Evolutionary conservation across 30 jellyfish, hydroid and myxozoan species (phyloP), one percentile per base, ranked within the genome.

Genomic region (Rhopilema esculentum): DNA sequence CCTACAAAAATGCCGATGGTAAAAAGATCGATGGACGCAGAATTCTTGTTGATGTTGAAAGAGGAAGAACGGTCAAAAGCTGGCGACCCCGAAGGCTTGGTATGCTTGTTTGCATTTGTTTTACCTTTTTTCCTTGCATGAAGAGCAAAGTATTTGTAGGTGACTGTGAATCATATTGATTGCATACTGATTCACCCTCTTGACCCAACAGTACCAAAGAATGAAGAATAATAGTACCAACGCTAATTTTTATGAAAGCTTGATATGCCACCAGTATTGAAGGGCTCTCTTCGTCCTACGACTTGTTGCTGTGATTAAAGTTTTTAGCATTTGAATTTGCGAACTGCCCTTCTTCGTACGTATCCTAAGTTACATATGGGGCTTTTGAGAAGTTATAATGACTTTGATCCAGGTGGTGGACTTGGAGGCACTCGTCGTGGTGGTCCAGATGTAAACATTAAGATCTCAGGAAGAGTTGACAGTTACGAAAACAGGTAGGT

Each of bases 401-500:
- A 40, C 57, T 40, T 40, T 40, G 6, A 40, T 12, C 9, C 57
- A 95, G 99, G 98, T 82, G 99, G 99, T 0, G 99, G 99, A 12
- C 89, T 95, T n/a, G 99, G 99, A 24, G 99, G 99, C 15, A 88
- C 97, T 0, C 72, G 98, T 21, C 91, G 99, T n/a, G 99, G 97
- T 0, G 99, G 98, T 1, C 82, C 91, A 8, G 97, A 89, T 48
- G 97, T 89, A 50, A 93, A 93, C 89, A 93, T 93, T 50, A 78
- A 89, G 33, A 84, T 82, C 24, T 93, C 98, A 31, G 98, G 98
- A 27, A 70, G 98, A 53, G 97, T 93, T n/a, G 97, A 93, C 52
- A 82, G 83, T 21, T 85, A 85, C 72, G 98, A 93, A 19, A 77
- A 61, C 48, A 92, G 97, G 98, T 92, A 86, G 25, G 9, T 40